These are phyloP conservation scores for Amphiprion percula DNA, from an alignment of 2,113 vertebrate genomes.

Conservation along the genomic window DNA sequence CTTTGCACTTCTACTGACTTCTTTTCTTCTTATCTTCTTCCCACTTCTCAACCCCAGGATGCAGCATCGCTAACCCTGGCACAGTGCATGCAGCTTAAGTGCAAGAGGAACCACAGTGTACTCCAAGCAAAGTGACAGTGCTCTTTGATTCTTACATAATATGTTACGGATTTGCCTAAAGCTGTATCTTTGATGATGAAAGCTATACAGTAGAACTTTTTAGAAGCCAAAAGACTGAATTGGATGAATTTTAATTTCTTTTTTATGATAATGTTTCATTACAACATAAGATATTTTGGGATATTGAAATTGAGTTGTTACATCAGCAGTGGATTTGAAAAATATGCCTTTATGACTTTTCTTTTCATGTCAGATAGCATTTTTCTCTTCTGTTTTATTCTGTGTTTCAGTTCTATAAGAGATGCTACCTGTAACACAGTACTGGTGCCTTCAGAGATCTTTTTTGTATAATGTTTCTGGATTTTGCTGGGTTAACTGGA, in stretches of 20 bases:
- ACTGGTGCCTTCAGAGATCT: neutral
- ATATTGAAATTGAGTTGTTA: constrained; percentile 16
- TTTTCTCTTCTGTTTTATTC: neutral
- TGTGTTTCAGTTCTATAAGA: neutral
- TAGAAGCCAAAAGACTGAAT: constrained; percentile 2
- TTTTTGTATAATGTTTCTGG: neutral
- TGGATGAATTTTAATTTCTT: constrained; percentile 10
- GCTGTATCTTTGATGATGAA: constrained; percentile 37
- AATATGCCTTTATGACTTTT: neutral
- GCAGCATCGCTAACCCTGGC: constrained; percentile 18
- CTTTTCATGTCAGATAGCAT: too few species aligned
- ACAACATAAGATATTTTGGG: constrained; percentile 1
- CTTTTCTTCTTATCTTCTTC: constrained; percentile 33
- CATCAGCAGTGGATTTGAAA: neutral
- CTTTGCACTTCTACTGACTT: constrained; percentile 30
- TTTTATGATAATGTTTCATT: constrained; percentile 23
- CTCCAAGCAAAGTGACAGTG: constrained; percentile 17
- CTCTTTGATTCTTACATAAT: constrained; percentile 56
- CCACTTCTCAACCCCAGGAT: constrained; percentile 13
- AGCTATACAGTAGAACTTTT: constrained; percentile 16
- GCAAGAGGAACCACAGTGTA: constrained; percentile 19
- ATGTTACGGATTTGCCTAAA: constrained; percentile 25
- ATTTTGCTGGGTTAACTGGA: too few species aligned
- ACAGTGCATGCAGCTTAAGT: constrained; percentile 24
- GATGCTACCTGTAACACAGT: neutral